Evolutionary conservation across 2,888 invertebrate species (phyloP).

Genomic region (Euzophera pinguis): DNA sequence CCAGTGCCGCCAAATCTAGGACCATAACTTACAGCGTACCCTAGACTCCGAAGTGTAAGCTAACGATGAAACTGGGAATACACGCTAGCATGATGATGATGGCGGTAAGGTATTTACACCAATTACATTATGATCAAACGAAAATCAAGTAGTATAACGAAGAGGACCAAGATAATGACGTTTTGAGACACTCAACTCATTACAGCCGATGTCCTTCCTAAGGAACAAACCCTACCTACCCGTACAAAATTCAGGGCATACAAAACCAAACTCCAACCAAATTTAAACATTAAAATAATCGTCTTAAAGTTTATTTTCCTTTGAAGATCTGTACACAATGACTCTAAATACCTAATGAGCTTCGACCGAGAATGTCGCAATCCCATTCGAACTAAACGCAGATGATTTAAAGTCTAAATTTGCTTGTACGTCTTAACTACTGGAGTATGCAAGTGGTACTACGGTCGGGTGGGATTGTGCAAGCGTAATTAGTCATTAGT

Average conservation of each 20-base stretch:
- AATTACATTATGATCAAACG: slow-evolving; percentile 4
- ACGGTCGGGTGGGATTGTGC: slow-evolving; percentile 61
- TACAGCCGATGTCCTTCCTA: slow-evolving; percentile 70
- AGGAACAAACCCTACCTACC: slow-evolving; percentile 42
- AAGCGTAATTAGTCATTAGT: slow-evolving; percentile 73
- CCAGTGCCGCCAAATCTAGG: too few relatives aligned
- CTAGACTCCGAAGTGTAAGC: too few relatives aligned
- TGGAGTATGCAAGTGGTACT: slow-evolving; percentile 45
- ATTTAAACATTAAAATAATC: slow-evolving; percentile 22
- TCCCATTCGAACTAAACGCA: slow-evolving; percentile 27
- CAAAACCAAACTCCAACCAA: slow-evolving; percentile 20
- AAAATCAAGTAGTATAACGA: neutral
- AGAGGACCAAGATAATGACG: slow-evolving; percentile 59
- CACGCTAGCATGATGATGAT: too few relatives aligned
- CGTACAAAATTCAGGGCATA: slow-evolving; percentile 44
- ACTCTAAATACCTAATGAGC: slow-evolving; percentile 71
- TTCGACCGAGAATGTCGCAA: slow-evolving; percentile 48
- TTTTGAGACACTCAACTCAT: slow-evolving; percentile 74
- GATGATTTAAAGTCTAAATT: slow-evolving; percentile 34
- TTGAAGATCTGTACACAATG: slow-evolving; percentile 40
- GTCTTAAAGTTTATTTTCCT: slow-evolving; percentile 21
- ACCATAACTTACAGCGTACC: too few relatives aligned
- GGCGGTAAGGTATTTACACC: slow-evolving; percentile 1
- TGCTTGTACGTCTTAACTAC: slow-evolving; percentile 20
- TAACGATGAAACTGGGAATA: too few relatives aligned